Conservation (phyloP, 1,140 invertebrate species). For the Drosophila sulfurigaster region DNA sequence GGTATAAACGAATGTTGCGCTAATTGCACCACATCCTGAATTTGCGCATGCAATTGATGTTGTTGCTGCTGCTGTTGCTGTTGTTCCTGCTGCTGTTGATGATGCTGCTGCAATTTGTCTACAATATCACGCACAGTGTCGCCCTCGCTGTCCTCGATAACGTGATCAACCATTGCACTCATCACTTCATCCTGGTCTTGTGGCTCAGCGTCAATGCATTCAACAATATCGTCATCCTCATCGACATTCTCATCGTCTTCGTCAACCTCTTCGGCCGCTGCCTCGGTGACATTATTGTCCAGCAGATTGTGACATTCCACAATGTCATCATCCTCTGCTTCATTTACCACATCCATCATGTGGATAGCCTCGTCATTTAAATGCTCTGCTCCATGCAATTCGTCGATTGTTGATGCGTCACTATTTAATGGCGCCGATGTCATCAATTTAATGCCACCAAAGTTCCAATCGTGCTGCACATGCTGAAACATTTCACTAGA, state of each 20-base stretch:
- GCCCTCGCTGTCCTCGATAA: conserved; percentile 58
- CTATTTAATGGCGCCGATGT: conserved; percentile 39
- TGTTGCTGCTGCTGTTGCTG: conserved; percentile 63
- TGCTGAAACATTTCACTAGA: conserved; percentile 80
- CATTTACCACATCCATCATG: conserved; percentile 76
- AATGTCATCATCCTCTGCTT: conserved; percentile 65
- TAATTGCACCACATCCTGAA: conserved; percentile 72
- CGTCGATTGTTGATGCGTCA: conserved; percentile 34
- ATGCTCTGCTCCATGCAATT: conserved; percentile 35
- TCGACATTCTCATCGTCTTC: conserved; percentile 63
- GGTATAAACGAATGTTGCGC: conserved; percentile 71
- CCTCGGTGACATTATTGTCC: conserved; percentile 64
- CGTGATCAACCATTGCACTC: conserved; percentile 63
- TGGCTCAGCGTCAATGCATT: conserved; percentile 44
- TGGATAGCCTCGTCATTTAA: conserved; percentile 69
- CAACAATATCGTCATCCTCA: conserved; percentile 64
- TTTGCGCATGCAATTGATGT: conserved; percentile 55
- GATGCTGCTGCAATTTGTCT: conserved; percentile 76
- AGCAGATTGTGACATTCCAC: conserved; percentile 67
- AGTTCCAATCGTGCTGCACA: conserved; percentile 84
- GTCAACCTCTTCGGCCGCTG: conserved; percentile 55
- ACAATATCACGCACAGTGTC: conserved; percentile 76
- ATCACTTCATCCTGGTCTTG: conserved; percentile 64
- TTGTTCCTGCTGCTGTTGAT: conserved; percentile 64
- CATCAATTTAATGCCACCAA: conserved; percentile 74